Base-by-base conservation (phyloP, 64 coral and sea anemone genomes). In the Anthopleura sola region DNA sequence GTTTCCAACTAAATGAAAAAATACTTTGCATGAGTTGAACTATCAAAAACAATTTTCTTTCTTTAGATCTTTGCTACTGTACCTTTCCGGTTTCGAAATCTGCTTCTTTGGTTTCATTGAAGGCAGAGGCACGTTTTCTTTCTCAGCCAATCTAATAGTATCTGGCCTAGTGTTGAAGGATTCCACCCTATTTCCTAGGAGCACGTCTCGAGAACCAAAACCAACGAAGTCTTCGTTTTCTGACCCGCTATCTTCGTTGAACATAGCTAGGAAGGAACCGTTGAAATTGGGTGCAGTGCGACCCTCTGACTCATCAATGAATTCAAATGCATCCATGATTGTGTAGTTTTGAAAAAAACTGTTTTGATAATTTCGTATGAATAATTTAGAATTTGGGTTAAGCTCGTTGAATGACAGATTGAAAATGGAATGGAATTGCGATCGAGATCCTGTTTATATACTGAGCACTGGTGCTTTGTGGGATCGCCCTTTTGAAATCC, bases 1-100 rank as follows among this genome's bases (percentile, higher is more conserved):
- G 53, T 85, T 58, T 85, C 83, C 83, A 85, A 37, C 83, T 85
- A 39, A 60, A 33, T 44, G 39, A 84, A 62, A 84, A 76, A 39
- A 76, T 9, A 76, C 37, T 37, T 36, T 36, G 0, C 37, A 76
- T 76, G 33, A 36, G 37, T 76, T 17, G 15, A 34, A 36, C 0
- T 76, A 2, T 28, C 6, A 76, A 39, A 76, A 76, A 15, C 26
- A 5, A 76, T 39, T 2, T 36, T 34, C 37, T 36, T 12, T 1
- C 37, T 2, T 54, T 55, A 37, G 19, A 37, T 20, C 14, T 21
- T 76, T 16, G 32, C 0, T 37, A 76, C 55, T 55, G 56, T 84
- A 84, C 82, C 82, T 84, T 60, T 55, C 54, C 5, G 82, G 82
- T 60, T 84, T 40, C 20, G 82, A 14, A 56, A n/a, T 64, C 20